These are phyloP conservation scores for Trichogramma dendrolimi DNA, from an alignment of 2,888 invertebrate genomes.

Conservation along the genomic window DNA sequence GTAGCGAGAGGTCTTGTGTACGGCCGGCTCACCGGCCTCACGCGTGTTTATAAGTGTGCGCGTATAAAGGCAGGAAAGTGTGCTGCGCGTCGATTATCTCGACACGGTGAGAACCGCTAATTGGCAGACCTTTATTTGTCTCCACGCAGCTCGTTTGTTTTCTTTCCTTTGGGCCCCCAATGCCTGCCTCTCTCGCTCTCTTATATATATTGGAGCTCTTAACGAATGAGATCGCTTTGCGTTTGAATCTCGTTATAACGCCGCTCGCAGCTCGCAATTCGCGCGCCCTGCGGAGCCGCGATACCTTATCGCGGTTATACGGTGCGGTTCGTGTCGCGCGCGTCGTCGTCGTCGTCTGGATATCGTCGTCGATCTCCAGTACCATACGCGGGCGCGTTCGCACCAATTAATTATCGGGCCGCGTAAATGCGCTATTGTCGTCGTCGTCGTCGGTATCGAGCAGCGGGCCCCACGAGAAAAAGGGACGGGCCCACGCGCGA, in stretches of 20 bases:
- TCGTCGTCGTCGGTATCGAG: no score
- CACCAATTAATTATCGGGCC: constrained; percentile 19
- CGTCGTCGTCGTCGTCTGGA: neutral
- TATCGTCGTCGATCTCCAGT: no score
- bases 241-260: constrained; percentile 9
- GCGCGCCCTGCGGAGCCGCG: neutral
- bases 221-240: constrained; percentile 38
- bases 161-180: neutral
- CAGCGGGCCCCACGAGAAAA: no score
- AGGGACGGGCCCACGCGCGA: no score
- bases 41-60: no score
- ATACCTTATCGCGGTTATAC: no score
- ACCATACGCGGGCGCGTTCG: no score
- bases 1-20: no score
- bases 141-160: constrained; percentile 29
- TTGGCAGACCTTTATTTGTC: constrained; percentile 40
- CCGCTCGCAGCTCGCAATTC: constrained; percentile 17
- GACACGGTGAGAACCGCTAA: constrained; percentile 36
- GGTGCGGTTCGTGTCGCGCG: neutral
- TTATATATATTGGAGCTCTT: constrained; percentile 16
- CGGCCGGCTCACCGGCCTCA: no score
- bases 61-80: no score
- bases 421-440: neutral
- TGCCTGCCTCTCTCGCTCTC: neutral
- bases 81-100: constrained; percentile 32